These are phyloP conservation scores for Ornithoptera priamus DNA, from an alignment of 2,888 invertebrate species.

Conservation along the genomic window DNA sequence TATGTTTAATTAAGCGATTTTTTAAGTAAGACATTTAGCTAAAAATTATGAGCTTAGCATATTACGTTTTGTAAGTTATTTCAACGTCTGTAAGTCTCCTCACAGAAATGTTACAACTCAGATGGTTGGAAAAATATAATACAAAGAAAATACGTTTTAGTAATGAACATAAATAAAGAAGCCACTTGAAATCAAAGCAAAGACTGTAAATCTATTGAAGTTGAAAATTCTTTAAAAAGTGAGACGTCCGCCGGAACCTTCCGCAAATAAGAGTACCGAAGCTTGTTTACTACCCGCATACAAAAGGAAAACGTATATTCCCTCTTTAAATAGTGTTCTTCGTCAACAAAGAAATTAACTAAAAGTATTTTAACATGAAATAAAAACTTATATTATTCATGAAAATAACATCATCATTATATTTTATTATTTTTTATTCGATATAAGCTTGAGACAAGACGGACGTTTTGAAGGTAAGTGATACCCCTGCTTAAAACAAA, in stretches of 20 bases:
- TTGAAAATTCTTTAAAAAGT: conserved; percentile 17
- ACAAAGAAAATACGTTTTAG: neutral
- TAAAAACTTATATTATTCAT: neutral
- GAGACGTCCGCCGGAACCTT: conserved; percentile 7
- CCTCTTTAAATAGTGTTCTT: neutral
- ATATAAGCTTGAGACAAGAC: no score
- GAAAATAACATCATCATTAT: no score
- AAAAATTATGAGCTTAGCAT: no score
- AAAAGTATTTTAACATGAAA: neutral
- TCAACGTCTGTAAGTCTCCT: no score
- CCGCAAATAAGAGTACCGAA: conserved; percentile 17
- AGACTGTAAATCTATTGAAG: conserved; percentile 4
- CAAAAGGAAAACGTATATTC: neutral
- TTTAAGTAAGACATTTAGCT: no score
- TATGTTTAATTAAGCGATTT: no score
- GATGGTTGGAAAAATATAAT: neutral
- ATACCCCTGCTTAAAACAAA: no score
- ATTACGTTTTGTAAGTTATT: no score
- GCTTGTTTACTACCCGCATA: conserved; percentile 10
- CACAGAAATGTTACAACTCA: no score
- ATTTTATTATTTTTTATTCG: no score
- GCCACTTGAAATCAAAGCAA: neutral
- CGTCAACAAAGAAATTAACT: neutral
- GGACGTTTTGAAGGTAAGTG: no score
- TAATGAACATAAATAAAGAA: neutral